Evolutionary conservation across 92 coral and sea anemone genomes (phyloP).

Genomic region (Blastomussa wellsi): DNA sequence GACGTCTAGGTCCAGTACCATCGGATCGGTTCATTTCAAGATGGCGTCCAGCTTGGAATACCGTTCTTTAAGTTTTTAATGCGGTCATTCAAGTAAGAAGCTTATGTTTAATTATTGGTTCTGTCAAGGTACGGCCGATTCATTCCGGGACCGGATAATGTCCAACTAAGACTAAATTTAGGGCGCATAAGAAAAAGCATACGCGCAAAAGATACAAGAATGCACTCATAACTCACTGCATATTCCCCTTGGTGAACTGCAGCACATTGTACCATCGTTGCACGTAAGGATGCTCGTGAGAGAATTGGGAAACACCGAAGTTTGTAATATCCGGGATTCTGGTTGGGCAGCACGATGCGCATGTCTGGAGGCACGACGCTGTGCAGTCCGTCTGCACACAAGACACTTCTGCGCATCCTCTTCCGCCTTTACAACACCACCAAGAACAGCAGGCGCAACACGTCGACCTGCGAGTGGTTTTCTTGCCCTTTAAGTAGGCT

Average conservation of each 20-base stretch:
- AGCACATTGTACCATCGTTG: constrained; percentile 78
- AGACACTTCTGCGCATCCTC: constrained; percentile 74
- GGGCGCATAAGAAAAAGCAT: too few relatives aligned
- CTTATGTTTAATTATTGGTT: too few relatives aligned
- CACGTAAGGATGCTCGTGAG: constrained; percentile 53
- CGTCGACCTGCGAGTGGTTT: constrained; percentile 43
- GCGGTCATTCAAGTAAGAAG: too few relatives aligned
- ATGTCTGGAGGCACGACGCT: constrained; percentile 64
- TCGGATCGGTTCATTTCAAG: too few relatives aligned
- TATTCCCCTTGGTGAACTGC: constrained; percentile 71
- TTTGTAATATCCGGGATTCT: constrained; percentile 57
- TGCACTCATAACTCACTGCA: constrained; percentile 49
- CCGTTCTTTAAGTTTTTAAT: too few relatives aligned
- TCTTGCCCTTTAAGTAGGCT: constrained; percentile 60
- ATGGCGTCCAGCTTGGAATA: too few relatives aligned
- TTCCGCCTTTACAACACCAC: constrained; percentile 77
- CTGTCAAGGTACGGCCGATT: too few relatives aligned
- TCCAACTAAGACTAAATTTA: too few relatives aligned
- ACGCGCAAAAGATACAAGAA: too few relatives aligned
- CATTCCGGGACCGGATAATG: too few relatives aligned
- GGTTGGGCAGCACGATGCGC: constrained; percentile 64
- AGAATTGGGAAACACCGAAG: constrained; percentile 52
- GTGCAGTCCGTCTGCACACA: constrained; percentile 58
- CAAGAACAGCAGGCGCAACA: constrained; percentile 73
- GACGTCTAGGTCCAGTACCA: too few relatives aligned